A percentile compares a stretch with the other conserved stretches of the same genome.
Evolutionary conservation across 2,888 invertebrate species (phyloP).

Genomic region (Athalia cordata): DNA sequence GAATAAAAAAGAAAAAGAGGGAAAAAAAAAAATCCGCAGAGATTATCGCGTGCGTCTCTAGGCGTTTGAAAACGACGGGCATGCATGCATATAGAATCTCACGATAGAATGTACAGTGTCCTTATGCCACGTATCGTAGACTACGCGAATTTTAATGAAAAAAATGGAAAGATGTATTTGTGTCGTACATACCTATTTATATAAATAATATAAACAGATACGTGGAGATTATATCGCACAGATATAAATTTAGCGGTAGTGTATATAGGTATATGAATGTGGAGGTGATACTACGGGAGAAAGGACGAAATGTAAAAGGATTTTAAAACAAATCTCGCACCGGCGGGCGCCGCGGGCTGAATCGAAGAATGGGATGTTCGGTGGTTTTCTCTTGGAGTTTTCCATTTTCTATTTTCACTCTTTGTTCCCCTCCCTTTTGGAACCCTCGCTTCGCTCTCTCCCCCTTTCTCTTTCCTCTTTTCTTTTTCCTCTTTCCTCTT

Average conservation of each 20-base stretch:
- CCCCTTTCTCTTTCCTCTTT: constrained; percentile 36
- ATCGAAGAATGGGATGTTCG: constrained; percentile 70
- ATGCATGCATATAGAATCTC: too few relatives aligned
- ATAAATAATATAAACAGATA: background rate
- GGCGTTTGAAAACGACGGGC: too few relatives aligned
- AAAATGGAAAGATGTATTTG: too few relatives aligned
- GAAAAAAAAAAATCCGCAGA: background rate
- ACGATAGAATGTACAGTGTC: too few relatives aligned
- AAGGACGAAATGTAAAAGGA: constrained; percentile 70
- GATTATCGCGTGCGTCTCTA: background rate
- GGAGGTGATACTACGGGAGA: background rate
- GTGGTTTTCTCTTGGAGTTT: constrained; percentile 67
- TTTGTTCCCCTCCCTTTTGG: constrained; percentile 51
- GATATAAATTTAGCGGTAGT: background rate
- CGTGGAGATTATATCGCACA: constrained; percentile 13
- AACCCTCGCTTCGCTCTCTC: constrained; percentile 48
- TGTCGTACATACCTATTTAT: too few relatives aligned
- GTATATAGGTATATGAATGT: background rate
- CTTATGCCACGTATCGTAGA: too few relatives aligned
- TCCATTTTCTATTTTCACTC: constrained; percentile 66
- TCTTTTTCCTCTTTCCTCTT: constrained; percentile 40
- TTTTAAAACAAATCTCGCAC: constrained; percentile 73
- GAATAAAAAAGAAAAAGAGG: background rate
- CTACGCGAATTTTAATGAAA: too few relatives aligned
- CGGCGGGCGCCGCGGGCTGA: constrained; percentile 62